Conservation (phyloP, 2,797 vertebrate genomes). For the Melanotaenia trifasciata region DNA sequence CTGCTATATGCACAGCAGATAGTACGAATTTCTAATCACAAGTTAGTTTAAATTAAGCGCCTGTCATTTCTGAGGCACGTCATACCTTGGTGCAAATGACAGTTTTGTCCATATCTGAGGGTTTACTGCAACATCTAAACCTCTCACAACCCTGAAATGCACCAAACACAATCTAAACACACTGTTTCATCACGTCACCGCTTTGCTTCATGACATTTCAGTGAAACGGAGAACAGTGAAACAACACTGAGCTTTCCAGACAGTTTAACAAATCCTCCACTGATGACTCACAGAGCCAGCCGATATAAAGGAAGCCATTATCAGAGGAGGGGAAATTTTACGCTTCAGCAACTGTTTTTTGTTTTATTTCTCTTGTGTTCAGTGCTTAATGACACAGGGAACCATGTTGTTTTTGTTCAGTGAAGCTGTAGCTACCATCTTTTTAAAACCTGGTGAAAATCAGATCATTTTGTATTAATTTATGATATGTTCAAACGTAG, state of each 20-base stretch:
- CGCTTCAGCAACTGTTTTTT: slow-evolving; percentile 6
- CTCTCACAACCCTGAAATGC: neutral
- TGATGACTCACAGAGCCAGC: slow-evolving; percentile 42
- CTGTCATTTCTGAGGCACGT: too few species aligned
- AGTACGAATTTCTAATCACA: too few species aligned
- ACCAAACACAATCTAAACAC: neutral
- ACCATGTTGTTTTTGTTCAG: neutral
- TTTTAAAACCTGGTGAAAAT: neutral
- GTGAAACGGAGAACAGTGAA: slow-evolving; percentile 31
- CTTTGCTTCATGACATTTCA: neutral
- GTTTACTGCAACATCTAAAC: neutral
- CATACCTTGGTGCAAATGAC: too few species aligned
- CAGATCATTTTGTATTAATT: neutral
- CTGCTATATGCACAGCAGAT: neutral
- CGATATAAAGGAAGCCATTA: slow-evolving; percentile 10
- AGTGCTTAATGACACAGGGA: neutral
- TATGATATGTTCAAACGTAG: neutral
- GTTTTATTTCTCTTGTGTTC: neutral
- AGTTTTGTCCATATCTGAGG: neutral
- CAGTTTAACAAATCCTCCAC: slow-evolving; percentile 32
- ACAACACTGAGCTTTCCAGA: slow-evolving; percentile 53
- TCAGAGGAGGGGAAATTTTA: slow-evolving; percentile 29
- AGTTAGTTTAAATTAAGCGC: too few species aligned
- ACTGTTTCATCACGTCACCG: neutral
- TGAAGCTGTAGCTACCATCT: neutral